Evolutionary conservation across 2,797 vertebrate species (phyloP).

Genomic region (Oreortyx pictus): DNA sequence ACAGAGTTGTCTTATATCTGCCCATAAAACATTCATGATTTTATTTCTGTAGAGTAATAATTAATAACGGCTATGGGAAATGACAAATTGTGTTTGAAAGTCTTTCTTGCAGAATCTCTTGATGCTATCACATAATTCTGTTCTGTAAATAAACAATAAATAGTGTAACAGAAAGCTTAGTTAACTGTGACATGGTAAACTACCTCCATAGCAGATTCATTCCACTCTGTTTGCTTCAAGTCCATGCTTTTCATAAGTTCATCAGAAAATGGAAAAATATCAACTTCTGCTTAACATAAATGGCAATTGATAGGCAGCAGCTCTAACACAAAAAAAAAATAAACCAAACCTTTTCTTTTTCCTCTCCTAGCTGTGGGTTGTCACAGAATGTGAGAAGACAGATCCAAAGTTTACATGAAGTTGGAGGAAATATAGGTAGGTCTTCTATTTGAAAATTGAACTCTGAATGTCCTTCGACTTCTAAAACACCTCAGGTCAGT

Average conservation of each 20-base stretch:
- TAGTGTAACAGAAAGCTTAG: neutral
- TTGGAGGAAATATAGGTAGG: slow-evolving; percentile 97
- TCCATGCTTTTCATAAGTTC: neutral
- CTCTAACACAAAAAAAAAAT: neutral
- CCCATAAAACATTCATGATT: neutral
- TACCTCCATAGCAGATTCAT: neutral
- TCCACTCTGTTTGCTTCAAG: neutral
- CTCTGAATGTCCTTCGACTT: neutral
- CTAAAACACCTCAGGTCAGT: neutral
- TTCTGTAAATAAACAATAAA: neutral
- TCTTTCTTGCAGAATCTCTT: neutral
- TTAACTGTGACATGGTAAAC: neutral
- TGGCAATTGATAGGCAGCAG: neutral
- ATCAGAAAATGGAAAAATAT: neutral
- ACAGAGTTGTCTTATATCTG: neutral
- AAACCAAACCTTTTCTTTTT: slow-evolving; percentile 12
- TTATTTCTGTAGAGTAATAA: neutral
- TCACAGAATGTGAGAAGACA: slow-evolving; percentile 77
- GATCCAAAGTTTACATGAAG: slow-evolving; percentile 89
- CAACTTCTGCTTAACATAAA: neutral
- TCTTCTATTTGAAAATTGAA: slow-evolving; percentile 4
- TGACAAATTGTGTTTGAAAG: neutral
- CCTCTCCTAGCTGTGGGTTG: slow-evolving; percentile 66
- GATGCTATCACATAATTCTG: neutral
- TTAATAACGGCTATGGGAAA: neutral